phyloP scores from a whole-genome alignment of 2,888 invertebrate genomes.

The Polymixis flavicincta region DNA sequence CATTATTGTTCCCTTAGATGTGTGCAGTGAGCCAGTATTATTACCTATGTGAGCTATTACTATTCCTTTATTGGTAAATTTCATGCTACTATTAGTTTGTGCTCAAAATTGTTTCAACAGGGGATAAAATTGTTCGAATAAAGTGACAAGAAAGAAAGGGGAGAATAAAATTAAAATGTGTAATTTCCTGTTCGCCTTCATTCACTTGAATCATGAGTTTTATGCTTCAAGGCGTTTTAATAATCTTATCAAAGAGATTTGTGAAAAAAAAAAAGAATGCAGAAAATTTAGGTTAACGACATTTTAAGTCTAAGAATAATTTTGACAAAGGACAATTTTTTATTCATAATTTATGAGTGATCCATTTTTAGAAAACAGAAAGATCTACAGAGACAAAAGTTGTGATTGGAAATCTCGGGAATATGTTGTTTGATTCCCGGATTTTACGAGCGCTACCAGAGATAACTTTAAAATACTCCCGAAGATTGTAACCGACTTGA shows the following conservation, averaged over 20 bases:
- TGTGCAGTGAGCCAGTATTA: conserved; percentile 8
- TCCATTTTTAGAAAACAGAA: conserved; percentile 5
- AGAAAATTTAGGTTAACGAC: not conserved
- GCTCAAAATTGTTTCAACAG: not conserved
- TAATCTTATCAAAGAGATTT: conserved; percentile 36
- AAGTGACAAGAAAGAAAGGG: not conserved
- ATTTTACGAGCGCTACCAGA: conserved; percentile 40
- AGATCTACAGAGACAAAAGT: conserved; percentile 7
- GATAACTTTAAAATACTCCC: conserved; percentile 48
- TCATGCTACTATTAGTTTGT: not conserved
- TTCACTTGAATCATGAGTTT: conserved; percentile 39
- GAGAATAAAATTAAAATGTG: conserved; percentile 42
- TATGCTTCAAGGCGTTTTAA: conserved; percentile 22
- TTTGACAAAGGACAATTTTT: not conserved
- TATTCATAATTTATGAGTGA: not conserved
- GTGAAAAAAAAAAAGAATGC: conserved; percentile 22
- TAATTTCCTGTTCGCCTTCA: conserved; percentile 38
- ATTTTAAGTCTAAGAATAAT: conserved; percentile 11
- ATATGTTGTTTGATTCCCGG: conserved; percentile 20
- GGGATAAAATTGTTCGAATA: conserved; percentile 3
- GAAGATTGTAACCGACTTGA: conserved; percentile 23
- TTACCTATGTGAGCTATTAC: not conserved
- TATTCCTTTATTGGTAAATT: not conserved
- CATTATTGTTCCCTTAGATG: conserved; percentile 44
- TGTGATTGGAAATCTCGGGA: conserved; percentile 35